Evolutionary conservation across 1,140 invertebrate species (phyloP), one percentile per base, ranked within the genome.

Genomic region (Drosophila guanche): DNA sequence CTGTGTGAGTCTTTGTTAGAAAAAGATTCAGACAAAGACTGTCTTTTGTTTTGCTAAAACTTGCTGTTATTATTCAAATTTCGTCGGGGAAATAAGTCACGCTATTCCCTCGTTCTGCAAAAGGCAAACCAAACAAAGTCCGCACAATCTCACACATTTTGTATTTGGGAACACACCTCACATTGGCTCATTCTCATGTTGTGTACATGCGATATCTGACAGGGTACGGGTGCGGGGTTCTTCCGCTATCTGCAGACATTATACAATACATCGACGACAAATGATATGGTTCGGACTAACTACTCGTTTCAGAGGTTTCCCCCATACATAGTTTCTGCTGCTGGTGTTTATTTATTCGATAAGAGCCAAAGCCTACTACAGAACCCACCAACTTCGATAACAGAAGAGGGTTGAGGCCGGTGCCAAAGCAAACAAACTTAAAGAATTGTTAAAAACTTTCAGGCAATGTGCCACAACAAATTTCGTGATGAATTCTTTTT

Each of bases 401-500:
- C 22, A 57, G n/a, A 16, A 5, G 12, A 23, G 37, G 23, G 14
- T 22, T 20, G 20, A 10, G 33, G 33, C 3, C 3, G 33, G 10
- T 12, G 43, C 27, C 27, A 42, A 43, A 53, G 14, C 46, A 55
- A 77, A 67, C 63, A 78, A 78, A 56, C 51, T 54, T 42, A 41
- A 62, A 46, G 59, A 48, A 60, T 62, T 55, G 56, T 20, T 48
- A 56, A 76, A 66, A 23, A 76, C 53, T 59, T 75, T 58, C 40
- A 33, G 45, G 61, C 46, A 40, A 55, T 71, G 50, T 41, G 71
- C 51, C 71, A 73, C 72, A 76, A 52, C 58, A 79, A 79, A 85
- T 85, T 80, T 68, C 66, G 43, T 65, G 63, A 86, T 80, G 76
- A 86, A 86, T 85, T 85, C 74, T 61, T 79, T 72, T 85, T 86